Evolutionary conservation across 2,797 vertebrate genomes (phyloP), one percentile per base, ranked within the genome.

Genomic region (Amniataba percoides): DNA sequence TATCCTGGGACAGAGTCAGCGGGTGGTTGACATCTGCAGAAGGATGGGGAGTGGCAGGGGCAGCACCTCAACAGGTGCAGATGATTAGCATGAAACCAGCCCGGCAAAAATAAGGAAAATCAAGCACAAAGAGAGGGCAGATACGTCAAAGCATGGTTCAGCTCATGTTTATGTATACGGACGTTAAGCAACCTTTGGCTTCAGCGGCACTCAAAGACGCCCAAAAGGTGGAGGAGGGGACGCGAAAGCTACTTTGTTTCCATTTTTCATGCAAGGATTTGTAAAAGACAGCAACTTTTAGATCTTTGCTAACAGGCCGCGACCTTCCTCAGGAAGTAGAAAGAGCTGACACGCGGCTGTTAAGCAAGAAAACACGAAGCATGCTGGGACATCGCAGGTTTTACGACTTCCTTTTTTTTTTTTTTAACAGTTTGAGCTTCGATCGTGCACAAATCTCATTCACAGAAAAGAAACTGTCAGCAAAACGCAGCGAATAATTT

Each of bases 111-210:
- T 14, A 9, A 70, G 67, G 39, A 72, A 82, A 75, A 75, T 43
- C 60, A 68, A 34, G 78, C 86, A 76, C 55, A 80, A 86, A 77
- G 78, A 43, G 65, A 81, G 73, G 84, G 59, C 77, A 74, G 40
- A 58, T 49, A 63, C 55, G 81, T 88, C 84, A 86, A 84, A 79
- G 78, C 48, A 13, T 9, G 25, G 19, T 40, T 46, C 27, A 48
- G 51, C 89, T 93, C 90, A 94, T 94, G 89, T 91, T 90, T 93
- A 92, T 93, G 86, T 9, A 93, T 88, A 36, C 5, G n/a, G 25
- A 51, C 62, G 84, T 68, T 65, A 69, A 83, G 70, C 14, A 61
- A 65, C 42, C 86, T 15, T 7, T 2, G 19, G 19, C 63, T 43
- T 80, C 78, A 87, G 80, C 69, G 84, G 76, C 77, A 71, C 76